These are phyloP conservation scores for Baccha elongata DNA, from an alignment of 2,888 invertebrate species.

Conservation along the genomic window DNA sequence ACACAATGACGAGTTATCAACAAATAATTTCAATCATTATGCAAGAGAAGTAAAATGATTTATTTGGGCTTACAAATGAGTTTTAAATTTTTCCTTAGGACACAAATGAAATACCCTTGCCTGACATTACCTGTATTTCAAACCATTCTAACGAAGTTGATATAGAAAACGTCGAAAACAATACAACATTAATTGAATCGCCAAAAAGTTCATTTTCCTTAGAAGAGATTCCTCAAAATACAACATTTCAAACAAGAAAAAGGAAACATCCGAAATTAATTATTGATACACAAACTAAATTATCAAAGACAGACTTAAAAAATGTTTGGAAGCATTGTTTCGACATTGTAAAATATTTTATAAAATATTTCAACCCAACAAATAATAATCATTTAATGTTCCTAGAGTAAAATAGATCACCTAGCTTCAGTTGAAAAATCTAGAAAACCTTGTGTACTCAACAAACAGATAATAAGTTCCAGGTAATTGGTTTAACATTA, in stretches of 20 bases:
- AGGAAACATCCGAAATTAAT: background rate
- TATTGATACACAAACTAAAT: background rate
- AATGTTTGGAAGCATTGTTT: slow-evolving; percentile 5
- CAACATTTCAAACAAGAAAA: background rate
- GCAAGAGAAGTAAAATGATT: background rate
- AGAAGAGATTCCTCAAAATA: background rate
- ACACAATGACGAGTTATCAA: background rate
- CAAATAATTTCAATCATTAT: background rate
- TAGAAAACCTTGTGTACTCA: background rate
- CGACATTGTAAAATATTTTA: background rate
- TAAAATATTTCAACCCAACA: background rate
- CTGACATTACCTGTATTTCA: background rate
- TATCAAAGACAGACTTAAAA: background rate
- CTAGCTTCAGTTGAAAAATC: background rate
- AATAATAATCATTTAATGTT: background rate
- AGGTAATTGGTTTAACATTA: background rate
- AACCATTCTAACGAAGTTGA: background rate
- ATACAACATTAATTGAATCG: slow-evolving; percentile 1
- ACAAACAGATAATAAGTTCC: background rate
- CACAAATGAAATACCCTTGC: background rate
- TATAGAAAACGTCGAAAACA: background rate
- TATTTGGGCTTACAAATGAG: background rate
- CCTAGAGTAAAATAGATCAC: background rate
- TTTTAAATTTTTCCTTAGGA: background rate
- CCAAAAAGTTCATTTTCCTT: background rate